Percentiles rank a stretch among this genome's conserved stretches.
phyloP scores from a whole-genome alignment of 2,888 invertebrate species.

The Hirtodrosophila histrioides region DNA sequence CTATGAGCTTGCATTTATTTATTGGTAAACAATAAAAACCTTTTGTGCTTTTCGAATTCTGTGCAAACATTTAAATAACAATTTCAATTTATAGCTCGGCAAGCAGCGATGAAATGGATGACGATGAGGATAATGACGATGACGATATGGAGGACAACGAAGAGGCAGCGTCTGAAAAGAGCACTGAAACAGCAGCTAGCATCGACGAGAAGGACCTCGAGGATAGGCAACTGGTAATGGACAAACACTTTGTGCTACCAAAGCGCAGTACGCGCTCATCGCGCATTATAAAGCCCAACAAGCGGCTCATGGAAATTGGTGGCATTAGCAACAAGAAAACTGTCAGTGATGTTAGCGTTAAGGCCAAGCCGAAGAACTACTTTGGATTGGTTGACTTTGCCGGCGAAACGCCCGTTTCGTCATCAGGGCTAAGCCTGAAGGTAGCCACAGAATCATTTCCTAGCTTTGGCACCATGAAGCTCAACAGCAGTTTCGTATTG shows the following conservation, averaged over 20 bases:
- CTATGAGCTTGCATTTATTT: no score
- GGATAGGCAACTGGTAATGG: constrained; percentile 73
- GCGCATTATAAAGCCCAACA: constrained; percentile 94
- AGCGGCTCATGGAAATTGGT: constrained; percentile 90
- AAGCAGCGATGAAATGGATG: constrained; percentile 56
- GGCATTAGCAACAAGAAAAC: constrained; percentile 82
- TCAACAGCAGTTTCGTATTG: constrained; percentile 77
- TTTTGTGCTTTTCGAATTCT: no score
- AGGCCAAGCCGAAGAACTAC: constrained; percentile 70
- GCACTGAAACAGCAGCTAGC: constrained; percentile 35
- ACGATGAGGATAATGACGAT: constrained; percentile 53
- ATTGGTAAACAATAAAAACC: no score
- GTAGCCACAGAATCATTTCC: constrained; percentile 37
- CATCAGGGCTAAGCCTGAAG: constrained; percentile 21
- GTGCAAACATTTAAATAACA: background rate
- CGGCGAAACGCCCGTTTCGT: constrained; percentile 27
- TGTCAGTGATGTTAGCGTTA: constrained; percentile 24
- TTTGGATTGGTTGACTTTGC: constrained; percentile 69
- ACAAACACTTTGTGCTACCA: constrained; percentile 89
- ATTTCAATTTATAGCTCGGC: constrained; percentile 24
- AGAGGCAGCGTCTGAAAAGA: constrained; percentile 52
- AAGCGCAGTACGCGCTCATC: constrained; percentile 93
- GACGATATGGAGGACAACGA: constrained; percentile 47
- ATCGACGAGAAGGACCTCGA: constrained; percentile 48
- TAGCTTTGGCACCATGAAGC: constrained; percentile 54